A percentile compares a stretch with the other conserved stretches of the same genome.
These are phyloP conservation scores for Leptinotarsa texana DNA, from an alignment of 1,140 invertebrate genomes.

Conservation along the genomic window DNA sequence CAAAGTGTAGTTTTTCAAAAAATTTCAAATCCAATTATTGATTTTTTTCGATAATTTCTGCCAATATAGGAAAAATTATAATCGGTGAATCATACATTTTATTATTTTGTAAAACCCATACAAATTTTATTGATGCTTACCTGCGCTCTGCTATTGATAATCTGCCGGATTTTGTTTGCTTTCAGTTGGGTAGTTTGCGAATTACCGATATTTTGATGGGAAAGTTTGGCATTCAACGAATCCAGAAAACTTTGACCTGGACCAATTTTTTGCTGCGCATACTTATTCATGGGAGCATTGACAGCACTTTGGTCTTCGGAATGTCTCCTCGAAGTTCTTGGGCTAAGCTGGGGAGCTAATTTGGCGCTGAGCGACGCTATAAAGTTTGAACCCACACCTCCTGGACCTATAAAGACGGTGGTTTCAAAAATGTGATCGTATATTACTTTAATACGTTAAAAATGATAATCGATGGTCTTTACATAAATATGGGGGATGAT, in stretches of 20 bases:
- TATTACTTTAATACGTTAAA: no score
- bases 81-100: no score
- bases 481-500: no score
- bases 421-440: no score
- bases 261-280: slow-evolving; percentile 48
- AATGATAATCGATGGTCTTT: no score
- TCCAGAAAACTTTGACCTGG: slow-evolving; percentile 68
- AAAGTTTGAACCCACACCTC: slow-evolving; percentile 64
- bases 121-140: slow-evolving; percentile 49
- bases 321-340: slow-evolving; percentile 56
- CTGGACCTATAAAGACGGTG: slow-evolving; percentile 50
- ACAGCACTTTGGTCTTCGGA: slow-evolving; percentile 54
- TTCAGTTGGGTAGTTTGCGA: slow-evolving; percentile 55
- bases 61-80: no score
- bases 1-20: no score
- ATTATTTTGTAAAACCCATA: no score
- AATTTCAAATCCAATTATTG: no score
- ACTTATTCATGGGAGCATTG: slow-evolving; percentile 44
- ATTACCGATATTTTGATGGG: slow-evolving; percentile 60
- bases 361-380: slow-evolving; percentile 76
- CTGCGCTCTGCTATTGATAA: slow-evolving; percentile 69
- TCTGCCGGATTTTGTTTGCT: slow-evolving; percentile 61
- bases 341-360: slow-evolving; percentile 64
- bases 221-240: slow-evolving; percentile 75
- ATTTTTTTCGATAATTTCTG: no score